These are phyloP conservation scores for Tetropium fuscum DNA, from an alignment of 2,888 invertebrate genomes.

Conservation along the genomic window DNA sequence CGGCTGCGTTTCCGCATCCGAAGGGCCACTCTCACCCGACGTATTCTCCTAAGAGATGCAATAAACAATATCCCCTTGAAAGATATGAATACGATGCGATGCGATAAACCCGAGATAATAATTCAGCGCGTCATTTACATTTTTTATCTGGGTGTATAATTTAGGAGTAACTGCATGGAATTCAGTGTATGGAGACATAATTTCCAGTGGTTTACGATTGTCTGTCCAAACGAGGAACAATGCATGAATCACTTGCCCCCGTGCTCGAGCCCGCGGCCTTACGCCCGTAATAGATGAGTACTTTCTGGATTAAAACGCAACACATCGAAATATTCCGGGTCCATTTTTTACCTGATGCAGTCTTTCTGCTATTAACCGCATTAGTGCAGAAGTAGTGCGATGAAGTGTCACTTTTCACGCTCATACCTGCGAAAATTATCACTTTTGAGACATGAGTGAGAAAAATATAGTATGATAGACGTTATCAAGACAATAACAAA, in stretches of 20 bases:
- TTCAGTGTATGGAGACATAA: constrained; percentile 62
- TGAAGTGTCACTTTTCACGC: no score
- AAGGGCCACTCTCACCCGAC: not conserved
- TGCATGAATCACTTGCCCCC: constrained; percentile 64
- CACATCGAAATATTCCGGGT: constrained; percentile 65
- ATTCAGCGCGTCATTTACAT: constrained; percentile 55
- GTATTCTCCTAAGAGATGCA: constrained; percentile 19
- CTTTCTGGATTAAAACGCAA: constrained; percentile 66
- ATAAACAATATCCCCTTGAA: constrained; percentile 40
- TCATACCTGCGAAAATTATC: no score
- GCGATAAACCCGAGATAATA: constrained; percentile 47
- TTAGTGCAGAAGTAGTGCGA: no score
- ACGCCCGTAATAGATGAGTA: constrained; percentile 64
- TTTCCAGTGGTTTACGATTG: constrained; percentile 65
- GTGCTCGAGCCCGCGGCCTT: constrained; percentile 47
- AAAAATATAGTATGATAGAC: no score
- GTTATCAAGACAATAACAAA: no score
- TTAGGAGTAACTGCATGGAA: constrained; percentile 54
- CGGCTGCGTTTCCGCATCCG: not conserved
- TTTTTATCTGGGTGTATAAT: constrained; percentile 57
- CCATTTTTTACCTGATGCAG: not conserved
- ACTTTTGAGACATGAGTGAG: no score
- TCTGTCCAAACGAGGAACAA: constrained; percentile 64
- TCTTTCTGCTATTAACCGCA: no score
- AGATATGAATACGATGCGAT: constrained; percentile 41